Conservation (phyloP, 2,888 invertebrate species). For the Eupithecia centaureata region DNA sequence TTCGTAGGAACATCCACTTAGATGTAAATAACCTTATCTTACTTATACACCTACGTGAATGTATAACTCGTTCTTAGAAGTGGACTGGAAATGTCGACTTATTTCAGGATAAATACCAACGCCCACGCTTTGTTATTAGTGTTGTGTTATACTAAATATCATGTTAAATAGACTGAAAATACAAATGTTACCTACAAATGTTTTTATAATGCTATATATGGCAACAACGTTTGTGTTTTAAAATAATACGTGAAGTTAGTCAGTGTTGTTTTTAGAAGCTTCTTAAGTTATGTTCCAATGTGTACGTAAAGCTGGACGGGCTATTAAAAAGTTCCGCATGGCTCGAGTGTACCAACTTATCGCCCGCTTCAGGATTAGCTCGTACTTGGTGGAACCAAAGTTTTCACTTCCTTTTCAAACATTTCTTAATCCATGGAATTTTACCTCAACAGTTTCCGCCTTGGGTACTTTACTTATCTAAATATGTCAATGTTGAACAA, state of each 20-base stretch:
- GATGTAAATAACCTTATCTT: slow-evolving; percentile 7
- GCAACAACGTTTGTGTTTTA: background rate
- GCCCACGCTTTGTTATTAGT: slow-evolving; percentile 1
- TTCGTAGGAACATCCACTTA: slow-evolving; percentile 22
- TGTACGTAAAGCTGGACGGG: slow-evolving; percentile 10
- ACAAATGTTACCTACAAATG: background rate
- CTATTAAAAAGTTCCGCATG: slow-evolving; percentile 22
- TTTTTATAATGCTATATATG: background rate
- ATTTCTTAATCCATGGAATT: slow-evolving; percentile 3
- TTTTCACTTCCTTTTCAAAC: slow-evolving; percentile 11
- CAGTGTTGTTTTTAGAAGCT: background rate
- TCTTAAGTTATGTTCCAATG: background rate
- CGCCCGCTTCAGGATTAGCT: slow-evolving; percentile 22
- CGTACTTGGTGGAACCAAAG: slow-evolving; percentile 13
- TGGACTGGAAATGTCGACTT: slow-evolving; percentile 14
- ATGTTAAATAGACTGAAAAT: background rate
- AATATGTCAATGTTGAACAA: no score
- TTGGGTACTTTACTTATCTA: no score
- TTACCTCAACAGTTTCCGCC: background rate
- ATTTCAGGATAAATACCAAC: background rate
- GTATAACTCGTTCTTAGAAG: slow-evolving; percentile 15
- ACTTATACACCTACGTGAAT: slow-evolving; percentile 24
- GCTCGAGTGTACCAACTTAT: slow-evolving; percentile 18
- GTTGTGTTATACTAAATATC: background rate
- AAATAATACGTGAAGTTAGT: background rate